Base-by-base conservation (phyloP, 2,113 vertebrate genomes). In the Rhynchomys soricoides region DNA sequence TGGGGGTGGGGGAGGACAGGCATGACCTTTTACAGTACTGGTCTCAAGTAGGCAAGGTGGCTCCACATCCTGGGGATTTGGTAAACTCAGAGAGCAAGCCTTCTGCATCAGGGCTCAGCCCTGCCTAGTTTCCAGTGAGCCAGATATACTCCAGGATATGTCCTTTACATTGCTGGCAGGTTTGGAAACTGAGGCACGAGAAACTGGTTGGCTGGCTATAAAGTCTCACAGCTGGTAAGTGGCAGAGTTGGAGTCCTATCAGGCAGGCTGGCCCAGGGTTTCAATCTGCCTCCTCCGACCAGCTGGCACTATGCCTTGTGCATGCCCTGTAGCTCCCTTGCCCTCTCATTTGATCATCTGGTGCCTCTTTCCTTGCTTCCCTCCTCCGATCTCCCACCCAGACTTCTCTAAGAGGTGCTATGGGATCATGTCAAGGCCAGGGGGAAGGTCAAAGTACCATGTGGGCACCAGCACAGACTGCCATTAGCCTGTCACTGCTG, bases 401-500 rank as follows among this genome's bases (percentile, higher is more conserved):
- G 1, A 12, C 52, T 45, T 90, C 31, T 71, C 45, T 57, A 45
- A 43, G 66, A 59, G 45, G 6, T 48, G 74, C 73, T n/a, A 59
- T 40, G 34, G 86, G 77, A 95, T 97, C 85, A 40, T 37, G 55
- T 85, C 82, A 96, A 90, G 17, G 74, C 92, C 55, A 50, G 52
- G 90, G 48, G 81, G 86, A 55, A 95, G 82, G 94, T 94, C 95
- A 97, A 74, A 74, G 52, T 19, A 22, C 86, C 89, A n/a, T 8
- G 22, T 15, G 4, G 90, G 74, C 73, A 78, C 68, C 73, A 29
- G 91, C 34, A 40, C 55, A 85, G 40, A n/a, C 68, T 85, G 95
- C 75, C 86, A 95, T 95, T 95, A 97, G 93, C 83, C 90, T 93
- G 92, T 96, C 86, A 78, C 89, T 93, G 86, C 86, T 91, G 52